Base-by-base conservation (phyloP, 2,797 vertebrate genomes). In the Adrianichthys oophorus region DNA sequence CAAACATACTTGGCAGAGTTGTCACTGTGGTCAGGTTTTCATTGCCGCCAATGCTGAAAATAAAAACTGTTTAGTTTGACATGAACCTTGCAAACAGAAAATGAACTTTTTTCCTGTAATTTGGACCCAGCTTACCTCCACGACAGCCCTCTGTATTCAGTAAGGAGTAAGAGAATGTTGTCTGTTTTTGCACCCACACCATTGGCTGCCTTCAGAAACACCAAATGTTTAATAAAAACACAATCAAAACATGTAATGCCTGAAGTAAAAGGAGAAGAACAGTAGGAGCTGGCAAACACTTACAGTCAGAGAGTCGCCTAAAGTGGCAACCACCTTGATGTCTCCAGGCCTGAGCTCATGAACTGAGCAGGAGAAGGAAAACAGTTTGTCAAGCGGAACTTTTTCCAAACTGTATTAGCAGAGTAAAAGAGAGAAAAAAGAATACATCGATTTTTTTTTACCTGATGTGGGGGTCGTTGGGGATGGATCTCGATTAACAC, bases 251-350 rank as follows among this genome's bases (percentile, higher is more conserved):
- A 18, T 19, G 4, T 19, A 10, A 46, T n/a, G 44, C 37, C 17
- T 24, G 44, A 46, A 4, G 8, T 4, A 7, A 5, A 7, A 10
- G n/a, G 0, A 1, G 47, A n/a, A 23, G 13, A 18, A 57, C 46
- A 14, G 16, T 2, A 42, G 10, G 1, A 46, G 7, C 21, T 16
- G 4, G 15, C 4, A 52, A 52, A 41, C 17, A 73, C 93, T 94
- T 81, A 98, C 97, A 2, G 95, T 98, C 43, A 97, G 51, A 54
- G 96, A 97, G 80, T 98, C 97, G n/a, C 97, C 97, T 16, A 98
- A 64, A 15, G 97, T 94, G 48, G 94, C 96, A 76, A 98, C 90
- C 47, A 98, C 82, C 70, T 87, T 93, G 65, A 99, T 79, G 53
- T 99, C 96, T 66, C 88, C 95, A 45, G 97, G 96, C 79, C 88